phyloP scores from a whole-genome alignment of 2,888 invertebrate species.

The Cataglyphis altisquamis region DNA sequence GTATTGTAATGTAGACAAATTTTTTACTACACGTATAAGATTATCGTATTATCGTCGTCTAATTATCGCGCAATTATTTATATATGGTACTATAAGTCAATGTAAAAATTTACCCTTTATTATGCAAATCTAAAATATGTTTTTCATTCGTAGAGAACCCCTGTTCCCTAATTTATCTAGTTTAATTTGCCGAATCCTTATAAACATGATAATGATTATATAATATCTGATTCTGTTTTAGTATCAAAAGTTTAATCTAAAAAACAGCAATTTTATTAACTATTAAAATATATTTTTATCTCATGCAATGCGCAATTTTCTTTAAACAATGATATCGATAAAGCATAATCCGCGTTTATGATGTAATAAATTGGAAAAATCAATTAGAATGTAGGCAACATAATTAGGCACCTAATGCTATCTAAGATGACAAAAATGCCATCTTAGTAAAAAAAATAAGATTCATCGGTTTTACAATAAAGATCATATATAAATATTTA shows the following conservation, averaged over 20 bases:
- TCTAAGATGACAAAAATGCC: too few species aligned
- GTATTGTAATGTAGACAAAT: constrained; percentile 71
- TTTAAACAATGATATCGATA: neutral
- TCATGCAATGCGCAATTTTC: neutral
- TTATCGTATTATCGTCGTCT: constrained; percentile 71
- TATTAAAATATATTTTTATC: neutral
- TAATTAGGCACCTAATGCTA: neutral
- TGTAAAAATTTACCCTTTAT: constrained; percentile 82
- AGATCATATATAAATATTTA: neutral
- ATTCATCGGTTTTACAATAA: neutral
- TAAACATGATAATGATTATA: neutral
- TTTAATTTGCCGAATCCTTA: neutral
- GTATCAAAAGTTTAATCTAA: neutral
- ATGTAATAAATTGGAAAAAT: neutral
- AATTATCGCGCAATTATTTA: constrained; percentile 76
- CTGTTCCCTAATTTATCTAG: neutral
- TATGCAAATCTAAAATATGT: constrained; percentile 74
- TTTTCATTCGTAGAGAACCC: neutral
- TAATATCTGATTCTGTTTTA: neutral
- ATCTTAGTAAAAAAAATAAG: neutral
- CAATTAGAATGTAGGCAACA: neutral
- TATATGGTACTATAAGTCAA: constrained; percentile 76
- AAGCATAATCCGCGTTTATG: neutral
- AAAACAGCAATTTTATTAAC: neutral
- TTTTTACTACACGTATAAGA: constrained; percentile 78